Evolutionary conservation across 2,888 invertebrate genomes (phyloP).

Genomic region (Scaeva pyrastri): DNA sequence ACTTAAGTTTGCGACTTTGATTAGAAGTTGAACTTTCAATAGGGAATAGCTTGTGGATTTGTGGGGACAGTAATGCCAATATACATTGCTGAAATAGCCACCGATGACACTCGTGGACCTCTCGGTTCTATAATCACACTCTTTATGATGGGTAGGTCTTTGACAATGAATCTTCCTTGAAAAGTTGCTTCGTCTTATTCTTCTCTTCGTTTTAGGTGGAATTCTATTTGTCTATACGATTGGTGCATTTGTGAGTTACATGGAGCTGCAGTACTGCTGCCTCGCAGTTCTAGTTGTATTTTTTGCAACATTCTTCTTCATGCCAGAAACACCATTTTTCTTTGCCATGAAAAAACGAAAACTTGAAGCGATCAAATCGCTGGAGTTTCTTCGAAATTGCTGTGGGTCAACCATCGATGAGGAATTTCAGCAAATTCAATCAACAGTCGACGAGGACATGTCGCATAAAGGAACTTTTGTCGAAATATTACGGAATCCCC

Average conservation of each 20-base stretch:
- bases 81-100: constrained; percentile 94
- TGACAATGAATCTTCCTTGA: constrained; percentile 44
- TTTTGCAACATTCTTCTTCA: constrained; percentile 86
- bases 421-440: constrained; percentile 87
- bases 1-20: background rate
- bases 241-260: constrained; percentile 90
- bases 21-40: background rate
- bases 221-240: constrained; percentile 88
- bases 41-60: constrained; percentile 88
- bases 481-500: constrained; percentile 87
- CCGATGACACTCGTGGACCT: constrained; percentile 91
- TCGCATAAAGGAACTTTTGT: constrained; percentile 82
- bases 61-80: constrained; percentile 90
- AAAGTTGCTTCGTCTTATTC: too few relatives aligned
- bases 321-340: constrained; percentile 93
- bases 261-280: constrained; percentile 87
- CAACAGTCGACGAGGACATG: constrained; percentile 84
- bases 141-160: constrained; percentile 85
- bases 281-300: constrained; percentile 87
- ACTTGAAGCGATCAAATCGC: constrained; percentile 86
- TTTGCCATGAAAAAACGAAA: constrained; percentile 86
- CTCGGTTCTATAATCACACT: constrained; percentile 92
- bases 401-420: constrained; percentile 86
- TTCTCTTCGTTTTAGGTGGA: constrained; percentile 84
- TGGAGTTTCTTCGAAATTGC: constrained; percentile 88